Conservation (phyloP, 1,140 invertebrate species). For the Planococcus citri region DNA sequence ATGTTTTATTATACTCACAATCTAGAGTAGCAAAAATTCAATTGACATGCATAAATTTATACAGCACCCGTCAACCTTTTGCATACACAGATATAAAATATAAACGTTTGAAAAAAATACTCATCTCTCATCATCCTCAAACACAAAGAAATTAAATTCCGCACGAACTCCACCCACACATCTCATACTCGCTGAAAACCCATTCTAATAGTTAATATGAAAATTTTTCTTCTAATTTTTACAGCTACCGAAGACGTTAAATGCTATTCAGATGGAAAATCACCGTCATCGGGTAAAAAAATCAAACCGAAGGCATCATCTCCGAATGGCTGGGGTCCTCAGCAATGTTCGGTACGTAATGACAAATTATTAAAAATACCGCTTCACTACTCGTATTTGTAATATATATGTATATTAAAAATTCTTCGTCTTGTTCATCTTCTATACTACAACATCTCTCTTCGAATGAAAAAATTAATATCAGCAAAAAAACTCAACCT, state of each 20-base stretch:
- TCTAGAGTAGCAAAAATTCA: no score
- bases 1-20: no score
- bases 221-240: no score
- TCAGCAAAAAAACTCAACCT: background rate
- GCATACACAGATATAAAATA: no score
- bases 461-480: constrained; percentile 9
- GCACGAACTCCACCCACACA: no score
- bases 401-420: background rate
- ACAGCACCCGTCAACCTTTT: no score
- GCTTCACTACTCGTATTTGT: background rate
- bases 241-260: background rate
- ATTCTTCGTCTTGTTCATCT: background rate
- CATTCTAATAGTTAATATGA: no score
- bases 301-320: constrained; percentile 12
- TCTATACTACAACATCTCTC: background rate
- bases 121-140: no score
- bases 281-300: constrained; percentile 3
- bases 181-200: no score
- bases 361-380: background rate
- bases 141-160: no score
- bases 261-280: background rate
- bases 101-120: no score
- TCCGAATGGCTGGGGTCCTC: constrained; percentile 11
- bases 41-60: no score
- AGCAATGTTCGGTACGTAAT: constrained; percentile 12